Percentiles rank a stretch among this genome's conserved stretches.
Evolutionary conservation across 2,888 invertebrate species (phyloP).

Genomic region (Drosophila bunnanda): DNA sequence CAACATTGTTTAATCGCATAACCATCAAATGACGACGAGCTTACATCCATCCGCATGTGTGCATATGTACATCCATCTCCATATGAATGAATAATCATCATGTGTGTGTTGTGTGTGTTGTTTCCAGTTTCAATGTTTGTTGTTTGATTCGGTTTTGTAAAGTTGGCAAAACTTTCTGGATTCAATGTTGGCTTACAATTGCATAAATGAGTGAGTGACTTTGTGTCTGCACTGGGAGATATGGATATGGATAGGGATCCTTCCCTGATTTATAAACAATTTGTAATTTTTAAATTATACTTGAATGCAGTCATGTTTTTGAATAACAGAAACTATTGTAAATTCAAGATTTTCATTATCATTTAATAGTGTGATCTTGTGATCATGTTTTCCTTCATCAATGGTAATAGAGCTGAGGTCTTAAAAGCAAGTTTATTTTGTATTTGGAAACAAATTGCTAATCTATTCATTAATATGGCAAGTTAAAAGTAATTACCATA

Average conservation of each 20-base stretch:
- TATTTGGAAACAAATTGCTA: too few species aligned
- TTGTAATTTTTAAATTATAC: not conserved
- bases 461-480: too few species aligned
- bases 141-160: slow-evolving; percentile 31
- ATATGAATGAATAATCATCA: slow-evolving; percentile 25
- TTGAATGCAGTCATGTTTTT: not conserved
- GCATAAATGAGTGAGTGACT: slow-evolving; percentile 14
- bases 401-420: not conserved
- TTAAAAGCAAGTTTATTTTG: not conserved
- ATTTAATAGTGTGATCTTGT: not conserved
- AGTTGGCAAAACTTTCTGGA: slow-evolving; percentile 58
- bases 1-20: slow-evolving; percentile 62
- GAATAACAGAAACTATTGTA: too few species aligned
- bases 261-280: not conserved
- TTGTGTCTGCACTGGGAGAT: slow-evolving; percentile 31
- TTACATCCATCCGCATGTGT: slow-evolving; percentile 27
- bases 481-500: too few species aligned
- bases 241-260: not conserved
- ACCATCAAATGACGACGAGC: slow-evolving; percentile 41
- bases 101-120: slow-evolving; percentile 8
- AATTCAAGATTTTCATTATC: not conserved
- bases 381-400: not conserved
- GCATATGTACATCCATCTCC: slow-evolving; percentile 7
- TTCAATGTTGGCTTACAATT: slow-evolving; percentile 35
- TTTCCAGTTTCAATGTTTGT: slow-evolving; percentile 9